These are phyloP conservation scores for Catamblyrhynchus diadema DNA, from an alignment of 2,797 vertebrate genomes.

Conservation along the genomic window DNA sequence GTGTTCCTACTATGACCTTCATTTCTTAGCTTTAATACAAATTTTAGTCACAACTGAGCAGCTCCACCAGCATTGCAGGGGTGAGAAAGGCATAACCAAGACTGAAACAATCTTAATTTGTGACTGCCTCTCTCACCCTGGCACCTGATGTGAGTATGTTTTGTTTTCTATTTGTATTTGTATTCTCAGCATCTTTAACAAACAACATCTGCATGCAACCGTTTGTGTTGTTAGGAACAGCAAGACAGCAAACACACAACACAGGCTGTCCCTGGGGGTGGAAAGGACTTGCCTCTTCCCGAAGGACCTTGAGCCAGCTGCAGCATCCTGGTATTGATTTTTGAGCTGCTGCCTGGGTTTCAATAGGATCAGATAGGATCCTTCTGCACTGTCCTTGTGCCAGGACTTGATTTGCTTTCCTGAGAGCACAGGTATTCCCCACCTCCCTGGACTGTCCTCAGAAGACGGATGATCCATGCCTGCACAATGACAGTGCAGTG, in stretches of 20 bases:
- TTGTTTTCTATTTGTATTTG: background rate
- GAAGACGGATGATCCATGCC: background rate
- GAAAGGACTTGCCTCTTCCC: background rate
- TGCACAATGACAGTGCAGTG: background rate
- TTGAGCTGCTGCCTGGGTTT: background rate
- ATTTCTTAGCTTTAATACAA: background rate
- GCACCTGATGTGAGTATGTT: background rate
- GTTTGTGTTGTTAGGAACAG: background rate
- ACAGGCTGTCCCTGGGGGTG: accelerated
- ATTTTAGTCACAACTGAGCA: background rate
- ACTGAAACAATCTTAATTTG: background rate
- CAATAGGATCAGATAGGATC: background rate
- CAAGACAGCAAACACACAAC: background rate
- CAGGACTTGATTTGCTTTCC: background rate
- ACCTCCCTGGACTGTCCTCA: background rate
- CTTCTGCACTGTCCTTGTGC: background rate
- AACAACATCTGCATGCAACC: background rate
- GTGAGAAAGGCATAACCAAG: background rate
- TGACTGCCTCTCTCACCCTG: background rate
- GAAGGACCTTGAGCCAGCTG: background rate
- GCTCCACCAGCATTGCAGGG: background rate
- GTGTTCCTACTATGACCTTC: background rate
- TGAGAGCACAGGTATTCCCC: background rate
- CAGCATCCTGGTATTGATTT: background rate
- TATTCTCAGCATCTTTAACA: background rate